Evolutionary conservation across 2,888 invertebrate species (phyloP).

Genomic region (Tubulanus polymorphus): DNA sequence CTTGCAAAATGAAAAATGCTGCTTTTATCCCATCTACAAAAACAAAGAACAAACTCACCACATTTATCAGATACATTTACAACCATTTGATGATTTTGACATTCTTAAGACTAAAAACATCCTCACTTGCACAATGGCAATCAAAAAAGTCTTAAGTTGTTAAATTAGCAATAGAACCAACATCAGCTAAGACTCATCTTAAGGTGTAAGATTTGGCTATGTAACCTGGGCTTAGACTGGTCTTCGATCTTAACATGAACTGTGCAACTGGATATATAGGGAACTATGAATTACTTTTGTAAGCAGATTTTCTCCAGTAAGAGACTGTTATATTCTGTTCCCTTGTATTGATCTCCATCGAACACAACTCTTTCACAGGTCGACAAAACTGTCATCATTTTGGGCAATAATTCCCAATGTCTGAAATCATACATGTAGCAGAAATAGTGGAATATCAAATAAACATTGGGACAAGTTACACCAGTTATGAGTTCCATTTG

Average conservation of each 20-base stretch:
- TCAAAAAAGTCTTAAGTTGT: too few relatives aligned
- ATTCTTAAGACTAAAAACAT: too few relatives aligned
- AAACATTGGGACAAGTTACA: too few relatives aligned
- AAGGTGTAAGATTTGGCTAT: too few relatives aligned
- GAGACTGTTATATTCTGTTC: conserved; percentile 47
- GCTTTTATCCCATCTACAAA: conserved; percentile 41
- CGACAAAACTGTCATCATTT: conserved; percentile 43
- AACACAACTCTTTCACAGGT: conserved; percentile 34
- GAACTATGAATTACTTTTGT: conserved; percentile 35
- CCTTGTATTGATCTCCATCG: conserved; percentile 40
- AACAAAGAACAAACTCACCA: background rate
- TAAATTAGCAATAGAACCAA: too few relatives aligned
- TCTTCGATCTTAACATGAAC: too few relatives aligned
- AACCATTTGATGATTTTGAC: too few relatives aligned
- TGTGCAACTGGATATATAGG: too few relatives aligned
- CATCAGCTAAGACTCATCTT: too few relatives aligned
- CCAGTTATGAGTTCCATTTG: too few relatives aligned
- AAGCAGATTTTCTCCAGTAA: conserved; percentile 47
- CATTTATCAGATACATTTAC: too few relatives aligned
- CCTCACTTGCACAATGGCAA: background rate
- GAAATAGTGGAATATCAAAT: background rate
- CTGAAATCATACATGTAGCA: conserved; percentile 23
- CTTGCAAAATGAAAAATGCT: conserved; percentile 42
- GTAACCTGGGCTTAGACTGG: too few relatives aligned
- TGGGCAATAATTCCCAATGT: conserved; percentile 46